These are phyloP conservation scores for Gari tellinella DNA, from an alignment of 2,888 invertebrate genomes.

Conservation along the genomic window DNA sequence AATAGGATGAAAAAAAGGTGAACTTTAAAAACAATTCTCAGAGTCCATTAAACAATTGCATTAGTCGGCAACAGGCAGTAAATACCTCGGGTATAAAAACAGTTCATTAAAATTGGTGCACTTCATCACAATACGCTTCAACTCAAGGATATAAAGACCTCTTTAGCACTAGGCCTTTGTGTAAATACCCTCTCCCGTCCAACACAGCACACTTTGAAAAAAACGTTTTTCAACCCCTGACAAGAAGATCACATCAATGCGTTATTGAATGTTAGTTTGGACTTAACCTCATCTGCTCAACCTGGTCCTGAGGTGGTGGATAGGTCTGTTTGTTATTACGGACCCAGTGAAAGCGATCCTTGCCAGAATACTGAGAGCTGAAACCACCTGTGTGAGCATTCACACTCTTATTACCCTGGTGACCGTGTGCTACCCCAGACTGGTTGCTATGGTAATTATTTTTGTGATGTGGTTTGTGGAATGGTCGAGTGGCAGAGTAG, in stretches of 20 bases:
- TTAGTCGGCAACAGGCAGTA: constrained; percentile 8
- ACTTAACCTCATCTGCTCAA: constrained; percentile 56
- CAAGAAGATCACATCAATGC: too few relatives aligned
- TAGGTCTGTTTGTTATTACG: constrained; percentile 26
- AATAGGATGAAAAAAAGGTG: not conserved
- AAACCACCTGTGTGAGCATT: not conserved
- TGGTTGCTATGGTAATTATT: constrained; percentile 30
- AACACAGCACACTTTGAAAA: too few relatives aligned
- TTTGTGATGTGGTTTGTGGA: constrained; percentile 46
- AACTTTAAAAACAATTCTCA: not conserved
- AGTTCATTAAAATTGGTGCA: too few relatives aligned
- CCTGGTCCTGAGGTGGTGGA: constrained; percentile 26
- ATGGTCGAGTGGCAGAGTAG: constrained; percentile 41
- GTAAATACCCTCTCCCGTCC: too few relatives aligned
- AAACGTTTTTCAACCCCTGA: too few relatives aligned
- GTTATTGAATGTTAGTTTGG: constrained; percentile 37
- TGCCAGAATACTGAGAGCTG: constrained; percentile 27
- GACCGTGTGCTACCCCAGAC: constrained; percentile 12
- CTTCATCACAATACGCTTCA: too few relatives aligned
- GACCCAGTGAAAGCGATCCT: constrained; percentile 57
- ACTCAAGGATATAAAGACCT: too few relatives aligned
- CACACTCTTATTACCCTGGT: constrained; percentile 33
- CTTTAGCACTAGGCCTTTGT: too few relatives aligned
- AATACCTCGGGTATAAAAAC: too few relatives aligned
- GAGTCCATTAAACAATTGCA: constrained; percentile 16